Evolutionary conservation across 2,888 invertebrate species (phyloP).

Genomic region (Cactoblastis cactorum): DNA sequence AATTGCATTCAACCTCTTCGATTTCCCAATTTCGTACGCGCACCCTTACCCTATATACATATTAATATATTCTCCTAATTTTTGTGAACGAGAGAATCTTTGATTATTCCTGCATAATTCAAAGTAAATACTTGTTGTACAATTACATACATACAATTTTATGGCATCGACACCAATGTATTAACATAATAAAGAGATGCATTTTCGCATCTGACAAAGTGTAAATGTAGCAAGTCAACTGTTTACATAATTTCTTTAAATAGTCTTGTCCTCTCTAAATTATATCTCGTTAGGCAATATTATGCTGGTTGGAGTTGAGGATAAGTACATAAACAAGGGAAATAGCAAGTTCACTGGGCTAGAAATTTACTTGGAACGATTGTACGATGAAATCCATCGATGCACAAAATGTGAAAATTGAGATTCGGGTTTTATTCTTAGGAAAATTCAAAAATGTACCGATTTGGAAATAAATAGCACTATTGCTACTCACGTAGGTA

Average conservation of each 20-base stretch:
- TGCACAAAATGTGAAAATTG: no score
- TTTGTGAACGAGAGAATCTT: slow-evolving; percentile 33
- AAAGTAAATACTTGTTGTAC: slow-evolving; percentile 18
- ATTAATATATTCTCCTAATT: slow-evolving; percentile 25
- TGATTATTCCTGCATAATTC: slow-evolving; percentile 48
- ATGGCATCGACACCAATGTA: slow-evolving; percentile 35
- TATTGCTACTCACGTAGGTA: no score
- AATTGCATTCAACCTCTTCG: slow-evolving; percentile 15
- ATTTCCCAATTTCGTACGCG: slow-evolving; percentile 7
- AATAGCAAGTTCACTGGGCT: slow-evolving; percentile 6
- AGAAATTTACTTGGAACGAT: background rate
- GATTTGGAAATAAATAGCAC: background rate
- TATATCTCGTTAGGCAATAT: slow-evolving; percentile 25
- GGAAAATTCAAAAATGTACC: no score
- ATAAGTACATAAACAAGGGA: slow-evolving; percentile 11
- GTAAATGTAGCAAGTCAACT: slow-evolving; percentile 29
- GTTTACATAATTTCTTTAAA: slow-evolving; percentile 38
- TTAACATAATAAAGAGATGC: slow-evolving; percentile 50
- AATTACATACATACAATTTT: slow-evolving; percentile 36
- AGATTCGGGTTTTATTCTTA: no score
- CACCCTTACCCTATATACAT: slow-evolving; percentile 22
- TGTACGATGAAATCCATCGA: no score
- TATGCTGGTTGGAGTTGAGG: slow-evolving; percentile 2
- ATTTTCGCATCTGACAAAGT: slow-evolving; percentile 34
- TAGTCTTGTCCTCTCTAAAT: slow-evolving; percentile 32